A percentile compares a stretch with the other conserved stretches of the same genome.
These are phyloP conservation scores for Epizoanthus scotinus DNA, from an alignment of 92 coral and sea anemone genomes.

Conservation along the genomic window DNA sequence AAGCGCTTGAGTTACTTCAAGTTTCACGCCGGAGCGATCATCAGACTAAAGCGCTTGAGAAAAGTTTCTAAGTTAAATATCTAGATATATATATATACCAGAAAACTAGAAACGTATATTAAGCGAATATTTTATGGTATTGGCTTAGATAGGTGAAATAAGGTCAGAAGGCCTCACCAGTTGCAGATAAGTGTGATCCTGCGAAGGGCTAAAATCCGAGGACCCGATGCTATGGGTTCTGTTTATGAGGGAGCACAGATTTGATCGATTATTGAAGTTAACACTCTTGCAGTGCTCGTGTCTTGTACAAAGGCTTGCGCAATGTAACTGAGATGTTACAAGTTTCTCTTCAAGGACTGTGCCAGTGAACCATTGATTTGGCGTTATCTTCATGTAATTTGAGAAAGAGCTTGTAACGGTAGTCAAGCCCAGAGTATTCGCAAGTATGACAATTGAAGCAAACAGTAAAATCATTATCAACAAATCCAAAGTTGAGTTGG, in stretches of 20 bases:
- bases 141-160: too few relatives aligned
- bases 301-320: neutral
- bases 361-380: conserved; percentile 9
- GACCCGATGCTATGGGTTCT: neutral
- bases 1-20: too few relatives aligned
- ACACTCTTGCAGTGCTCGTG: conserved; percentile 2
- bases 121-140: too few relatives aligned
- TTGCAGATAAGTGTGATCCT: neutral
- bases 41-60: too few relatives aligned
- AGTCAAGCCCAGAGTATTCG: neutral
- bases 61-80: too few relatives aligned
- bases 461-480: neutral
- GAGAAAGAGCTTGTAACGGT: neutral
- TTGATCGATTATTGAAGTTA: neutral
- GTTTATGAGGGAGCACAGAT: neutral
- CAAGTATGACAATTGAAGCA: neutral
- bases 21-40: too few relatives aligned
- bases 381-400: neutral
- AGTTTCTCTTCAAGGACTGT: neutral
- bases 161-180: neutral
- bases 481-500: neutral
- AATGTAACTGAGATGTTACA: neutral
- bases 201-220: neutral
- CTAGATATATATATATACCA: too few relatives aligned
- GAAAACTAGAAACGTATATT: too few relatives aligned